Conservation (phyloP, 2,113 vertebrate genomes). For the Hyla sarda region DNA sequence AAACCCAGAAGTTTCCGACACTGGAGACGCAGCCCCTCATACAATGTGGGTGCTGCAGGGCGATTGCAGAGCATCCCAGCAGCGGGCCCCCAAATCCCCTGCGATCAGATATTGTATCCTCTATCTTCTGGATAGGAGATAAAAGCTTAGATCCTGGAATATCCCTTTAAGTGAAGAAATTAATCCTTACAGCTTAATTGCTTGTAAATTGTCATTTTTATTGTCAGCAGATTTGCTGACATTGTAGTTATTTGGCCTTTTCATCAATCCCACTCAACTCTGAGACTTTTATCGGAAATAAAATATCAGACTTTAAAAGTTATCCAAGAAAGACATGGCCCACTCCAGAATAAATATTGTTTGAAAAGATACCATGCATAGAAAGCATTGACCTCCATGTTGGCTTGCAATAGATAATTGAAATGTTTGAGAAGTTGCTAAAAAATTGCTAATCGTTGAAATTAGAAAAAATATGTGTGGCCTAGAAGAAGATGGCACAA, state of each 20-base stretch:
- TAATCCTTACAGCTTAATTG: conserved; percentile 48
- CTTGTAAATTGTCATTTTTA: conserved; percentile 43
- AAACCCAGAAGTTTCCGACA: too few species aligned
- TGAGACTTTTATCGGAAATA: conserved; percentile 11
- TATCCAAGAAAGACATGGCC: not conserved
- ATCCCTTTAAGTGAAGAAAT: conserved; percentile 43
- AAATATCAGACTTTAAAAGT: not conserved
- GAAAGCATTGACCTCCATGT: not conserved
- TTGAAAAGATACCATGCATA: too few species aligned
- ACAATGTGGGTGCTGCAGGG: too few species aligned
- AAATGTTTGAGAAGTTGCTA: not conserved
- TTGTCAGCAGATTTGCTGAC: conserved; percentile 43
- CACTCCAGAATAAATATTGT: not conserved
- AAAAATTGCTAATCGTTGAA: too few species aligned
- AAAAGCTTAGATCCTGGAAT: too few species aligned
- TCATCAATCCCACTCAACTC: conserved; percentile 25
- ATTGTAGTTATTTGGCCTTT: conserved; percentile 19
- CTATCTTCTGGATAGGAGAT: too few species aligned
- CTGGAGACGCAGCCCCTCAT: too few species aligned
- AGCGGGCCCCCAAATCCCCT: too few species aligned
- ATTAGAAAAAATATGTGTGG: too few species aligned
- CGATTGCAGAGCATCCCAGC: too few species aligned
- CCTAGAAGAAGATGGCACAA: too few species aligned
- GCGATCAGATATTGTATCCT: too few species aligned
- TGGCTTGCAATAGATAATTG: not conserved